Evolutionary conservation across 2,888 invertebrate species (phyloP).

Genomic region (Azorinus chamasolen): DNA sequence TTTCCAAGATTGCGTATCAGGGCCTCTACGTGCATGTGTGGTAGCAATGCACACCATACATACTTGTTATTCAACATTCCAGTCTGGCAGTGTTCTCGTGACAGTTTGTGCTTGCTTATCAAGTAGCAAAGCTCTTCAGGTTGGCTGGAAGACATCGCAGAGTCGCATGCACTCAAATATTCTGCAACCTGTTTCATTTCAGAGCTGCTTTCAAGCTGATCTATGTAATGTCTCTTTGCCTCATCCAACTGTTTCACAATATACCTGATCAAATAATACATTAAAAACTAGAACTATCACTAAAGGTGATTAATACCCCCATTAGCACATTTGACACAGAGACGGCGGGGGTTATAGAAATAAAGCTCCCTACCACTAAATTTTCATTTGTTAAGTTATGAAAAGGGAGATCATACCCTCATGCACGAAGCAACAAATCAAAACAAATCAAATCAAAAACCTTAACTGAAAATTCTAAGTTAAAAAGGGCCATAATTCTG

Average conservation of each 20-base stretch:
- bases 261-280: slow-evolving; percentile 67
- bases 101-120: slow-evolving; percentile 87
- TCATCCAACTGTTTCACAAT: slow-evolving; percentile 71
- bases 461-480: no score
- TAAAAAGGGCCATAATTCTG: no score
- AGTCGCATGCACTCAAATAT: slow-evolving; percentile 77
- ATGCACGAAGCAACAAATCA: no score
- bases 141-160: slow-evolving; percentile 64
- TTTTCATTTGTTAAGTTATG: no score
- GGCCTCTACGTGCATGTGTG: slow-evolving; percentile 86
- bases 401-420: no score
- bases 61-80: slow-evolving; percentile 89
- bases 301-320: no score
- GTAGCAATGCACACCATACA: slow-evolving; percentile 87
- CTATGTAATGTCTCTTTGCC: slow-evolving; percentile 60
- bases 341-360: no score
- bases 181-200: slow-evolving; percentile 44
- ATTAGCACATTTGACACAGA: no score
- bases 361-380: no score
- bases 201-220: slow-evolving; percentile 8
- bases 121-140: slow-evolving; percentile 63
- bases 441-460: no score
- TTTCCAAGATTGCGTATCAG: slow-evolving; percentile 83
- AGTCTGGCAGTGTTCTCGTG: slow-evolving; percentile 90
- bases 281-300: no score